Percentiles rank a stretch among this genome's conserved stretches.
phyloP scores from a whole-genome alignment of 2,888 invertebrate genomes.

The Sinopyrophorus schimmeli region DNA sequence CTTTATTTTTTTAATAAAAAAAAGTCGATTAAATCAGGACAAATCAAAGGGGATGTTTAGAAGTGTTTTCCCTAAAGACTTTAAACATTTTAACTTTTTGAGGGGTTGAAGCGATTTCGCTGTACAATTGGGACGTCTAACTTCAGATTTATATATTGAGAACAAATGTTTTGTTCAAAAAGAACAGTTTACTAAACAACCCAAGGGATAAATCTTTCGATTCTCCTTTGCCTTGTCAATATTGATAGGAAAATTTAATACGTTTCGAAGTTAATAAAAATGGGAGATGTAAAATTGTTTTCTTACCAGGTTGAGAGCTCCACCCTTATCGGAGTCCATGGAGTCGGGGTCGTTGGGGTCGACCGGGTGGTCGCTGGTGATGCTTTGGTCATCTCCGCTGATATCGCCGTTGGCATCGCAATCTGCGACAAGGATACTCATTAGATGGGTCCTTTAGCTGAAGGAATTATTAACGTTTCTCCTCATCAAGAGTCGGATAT shows the following conservation, averaged over 20 bases:
- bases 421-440: conserved; percentile 55
- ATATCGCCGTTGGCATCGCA: conserved; percentile 65
- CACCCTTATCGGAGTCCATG: conserved; percentile 64
- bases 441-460: conserved; percentile 4
- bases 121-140: conserved; percentile 46
- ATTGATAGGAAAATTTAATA: conserved; percentile 45
- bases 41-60: conserved; percentile 36
- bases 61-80: conserved; percentile 51
- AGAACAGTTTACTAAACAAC: conserved; percentile 44
- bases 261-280: conserved; percentile 15
- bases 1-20: conserved; percentile 10
- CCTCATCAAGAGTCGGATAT: conserved; percentile 11
- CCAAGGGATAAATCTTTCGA: conserved; percentile 42
- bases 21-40: conserved; percentile 40
- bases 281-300: conserved; percentile 15
- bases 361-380: conserved; percentile 60
- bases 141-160: conserved; percentile 49
- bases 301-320: conserved; percentile 66
- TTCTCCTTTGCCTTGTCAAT: conserved; percentile 40
- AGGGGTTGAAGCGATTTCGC: conserved; percentile 41
- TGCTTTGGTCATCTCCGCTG: conserved; percentile 66
- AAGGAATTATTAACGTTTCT: conserved; percentile 4
- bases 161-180: conserved; percentile 49
- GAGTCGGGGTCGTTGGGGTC: conserved; percentile 64
- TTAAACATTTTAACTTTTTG: conserved; percentile 55